Evolutionary conservation across 2,113 vertebrate genomes (phyloP), one percentile per base, ranked within the genome.

Genomic region (Malurus elegans): DNA sequence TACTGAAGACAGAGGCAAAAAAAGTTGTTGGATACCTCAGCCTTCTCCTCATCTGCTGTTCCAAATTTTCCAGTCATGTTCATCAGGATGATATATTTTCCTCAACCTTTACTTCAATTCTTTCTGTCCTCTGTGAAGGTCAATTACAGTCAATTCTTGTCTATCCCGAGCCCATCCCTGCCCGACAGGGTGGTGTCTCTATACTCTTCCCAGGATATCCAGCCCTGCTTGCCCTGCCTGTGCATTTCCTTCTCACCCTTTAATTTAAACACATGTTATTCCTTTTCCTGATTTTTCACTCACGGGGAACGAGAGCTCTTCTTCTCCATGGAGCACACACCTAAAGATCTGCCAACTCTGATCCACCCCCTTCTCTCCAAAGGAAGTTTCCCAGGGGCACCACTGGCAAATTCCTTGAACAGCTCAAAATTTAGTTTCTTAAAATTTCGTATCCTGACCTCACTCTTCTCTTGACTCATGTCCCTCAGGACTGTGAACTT

Each of bases 291-390:
- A 44, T 78, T 24, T 47, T 15, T 47, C 36, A 47, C 18, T 53
- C 4, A 9, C 23, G 20, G 5, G 7, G 7, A 40, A 2, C 0
- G 1, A 62, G 48, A 56, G 36, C 12, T 57, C 47, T 28, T 24
- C 14, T 16, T 3, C 18, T 51, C 20, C 36, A 3, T 34, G 48
- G 21, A 64, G 17, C 18, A 42, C 7, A 9, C 1, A 2, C 20
- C 40, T 21, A 12, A 40, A 69, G 9, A 32, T 51, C 24, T 56
- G 42, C 44, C n/a, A 57, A 6, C 5, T 56, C 28, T 51, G 13
- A 16, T 62, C 10, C n/a, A 18, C 7, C 2, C 5, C 4, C 6
- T 24, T 24, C 25, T 20, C 38, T 47, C 36, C 42, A 8, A 51
- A 17, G 42, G 8, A 8, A 40, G 6, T 25, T 89, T 57, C 18